A percentile compares a stretch with the other conserved stretches of the same genome.
phyloP scores from a whole-genome alignment of 2,888 invertebrate species.

The Synanthedon formicaeformis region DNA sequence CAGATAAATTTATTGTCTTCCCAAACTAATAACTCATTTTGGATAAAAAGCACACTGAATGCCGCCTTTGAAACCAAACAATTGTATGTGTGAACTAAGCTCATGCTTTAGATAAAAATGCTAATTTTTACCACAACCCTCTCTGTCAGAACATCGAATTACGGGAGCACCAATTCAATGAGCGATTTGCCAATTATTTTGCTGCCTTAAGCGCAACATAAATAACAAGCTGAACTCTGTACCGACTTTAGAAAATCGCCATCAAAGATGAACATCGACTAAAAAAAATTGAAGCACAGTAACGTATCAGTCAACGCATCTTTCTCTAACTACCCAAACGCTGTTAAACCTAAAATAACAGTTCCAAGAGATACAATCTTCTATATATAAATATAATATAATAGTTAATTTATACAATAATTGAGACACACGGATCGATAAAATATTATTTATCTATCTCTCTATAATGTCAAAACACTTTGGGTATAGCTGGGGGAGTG shows the following conservation, averaged over 20 bases:
- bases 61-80: no score
- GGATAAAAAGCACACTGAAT: no score
- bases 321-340: slow-evolving; percentile 16
- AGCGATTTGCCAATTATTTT: no score
- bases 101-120: no score
- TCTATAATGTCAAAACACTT: slow-evolving; percentile 53
- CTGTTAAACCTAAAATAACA: slow-evolving; percentile 27
- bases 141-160: no score
- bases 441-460: slow-evolving; percentile 13
- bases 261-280: slow-evolving; percentile 9
- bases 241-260: slow-evolving; percentile 1
- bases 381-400: slow-evolving; percentile 12
- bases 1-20: no score
- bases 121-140: no score
- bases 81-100: no score
- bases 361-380: slow-evolving; percentile 19
- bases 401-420: slow-evolving; percentile 17
- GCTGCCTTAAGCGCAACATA: no score
- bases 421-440: slow-evolving; percentile 21
- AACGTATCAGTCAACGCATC: slow-evolving; percentile 43
- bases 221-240: not conserved
- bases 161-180: no score
- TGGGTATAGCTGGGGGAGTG: slow-evolving; percentile 12
- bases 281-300: slow-evolving; percentile 7
- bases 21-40: no score